Evolutionary conservation across 2,113 vertebrate genomes (phyloP).

Genomic region (Ivindomyrus marchei): DNA sequence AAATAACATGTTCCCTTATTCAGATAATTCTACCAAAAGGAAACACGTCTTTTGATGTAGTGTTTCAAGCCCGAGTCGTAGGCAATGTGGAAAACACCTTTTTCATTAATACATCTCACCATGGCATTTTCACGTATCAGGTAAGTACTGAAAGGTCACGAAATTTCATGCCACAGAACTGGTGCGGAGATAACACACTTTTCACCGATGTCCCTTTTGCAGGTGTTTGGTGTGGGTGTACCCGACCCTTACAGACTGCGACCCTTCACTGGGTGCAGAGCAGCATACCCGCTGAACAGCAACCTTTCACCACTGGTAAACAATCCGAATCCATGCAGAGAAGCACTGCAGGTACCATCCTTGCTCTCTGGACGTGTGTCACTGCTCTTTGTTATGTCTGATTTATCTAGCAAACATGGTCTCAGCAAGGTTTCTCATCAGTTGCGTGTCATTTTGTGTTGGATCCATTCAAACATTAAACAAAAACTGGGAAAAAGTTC

Average conservation of each 20-base stretch:
- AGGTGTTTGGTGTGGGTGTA: slow-evolving; percentile 97
- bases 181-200: background rate
- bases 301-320: slow-evolving; percentile 95
- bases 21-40: slow-evolving; percentile 98
- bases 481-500: background rate
- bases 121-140: slow-evolving; percentile 98
- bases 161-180: background rate
- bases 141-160: slow-evolving; percentile 52
- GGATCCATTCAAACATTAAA: background rate
- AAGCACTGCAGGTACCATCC: slow-evolving; percentile 81
- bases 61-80: slow-evolving; percentile 94
- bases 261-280: slow-evolving; percentile 91
- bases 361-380: background rate
- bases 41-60: slow-evolving; percentile 97
- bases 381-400: background rate
- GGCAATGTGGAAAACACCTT: slow-evolving; percentile 99
- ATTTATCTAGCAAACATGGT: background rate
- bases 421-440: background rate
- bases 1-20: slow-evolving; percentile 31
- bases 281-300: slow-evolving; percentile 86
- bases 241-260: slow-evolving; percentile 93
- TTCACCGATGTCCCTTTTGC: background rate
- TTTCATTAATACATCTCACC: slow-evolving; percentile 99
- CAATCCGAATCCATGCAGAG: slow-evolving; percentile 93
- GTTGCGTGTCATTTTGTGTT: background rate